phyloP scores from a whole-genome alignment of 2,797 vertebrate genomes.

The Limnodromus scolopaceus region DNA sequence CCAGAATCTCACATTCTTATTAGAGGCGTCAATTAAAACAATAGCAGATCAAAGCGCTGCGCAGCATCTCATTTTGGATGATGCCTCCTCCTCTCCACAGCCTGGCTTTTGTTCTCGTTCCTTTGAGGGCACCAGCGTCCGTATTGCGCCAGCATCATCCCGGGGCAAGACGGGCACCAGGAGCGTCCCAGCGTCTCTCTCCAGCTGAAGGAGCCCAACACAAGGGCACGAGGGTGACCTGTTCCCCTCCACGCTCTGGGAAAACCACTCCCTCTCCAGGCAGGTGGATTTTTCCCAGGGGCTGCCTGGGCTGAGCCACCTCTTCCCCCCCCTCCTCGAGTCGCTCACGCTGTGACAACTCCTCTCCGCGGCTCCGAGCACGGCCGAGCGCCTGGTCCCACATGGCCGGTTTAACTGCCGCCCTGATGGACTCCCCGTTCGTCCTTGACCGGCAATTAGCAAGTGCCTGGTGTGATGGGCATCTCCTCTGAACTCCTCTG shows the following conservation, averaged over 20 bases:
- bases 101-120: background rate
- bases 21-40: constrained; percentile 48
- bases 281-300: background rate
- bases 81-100: background rate
- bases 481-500: background rate
- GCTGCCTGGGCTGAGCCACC: rapidly evolving
- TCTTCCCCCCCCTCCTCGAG: background rate
- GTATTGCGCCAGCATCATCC: background rate
- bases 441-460: constrained; percentile 34
- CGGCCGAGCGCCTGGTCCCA: rapidly evolving
- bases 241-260: rapidly evolving
- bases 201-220: rapidly evolving
- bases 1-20: constrained; percentile 23
- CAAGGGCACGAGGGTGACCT: rapidly evolving
- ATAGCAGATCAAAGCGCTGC: constrained; percentile 31
- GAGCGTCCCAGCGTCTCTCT: rapidly evolving
- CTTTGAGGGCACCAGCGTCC: background rate
- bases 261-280: background rate
- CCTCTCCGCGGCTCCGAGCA: background rate
- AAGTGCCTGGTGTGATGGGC: background rate
- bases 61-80: background rate
- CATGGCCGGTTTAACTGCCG: background rate
- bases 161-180: background rate
- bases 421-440: background rate
- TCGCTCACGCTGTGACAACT: rapidly evolving